Base-by-base conservation (phyloP, 2,797 vertebrate species). In the Poeciliopsis presidionis region DNA sequence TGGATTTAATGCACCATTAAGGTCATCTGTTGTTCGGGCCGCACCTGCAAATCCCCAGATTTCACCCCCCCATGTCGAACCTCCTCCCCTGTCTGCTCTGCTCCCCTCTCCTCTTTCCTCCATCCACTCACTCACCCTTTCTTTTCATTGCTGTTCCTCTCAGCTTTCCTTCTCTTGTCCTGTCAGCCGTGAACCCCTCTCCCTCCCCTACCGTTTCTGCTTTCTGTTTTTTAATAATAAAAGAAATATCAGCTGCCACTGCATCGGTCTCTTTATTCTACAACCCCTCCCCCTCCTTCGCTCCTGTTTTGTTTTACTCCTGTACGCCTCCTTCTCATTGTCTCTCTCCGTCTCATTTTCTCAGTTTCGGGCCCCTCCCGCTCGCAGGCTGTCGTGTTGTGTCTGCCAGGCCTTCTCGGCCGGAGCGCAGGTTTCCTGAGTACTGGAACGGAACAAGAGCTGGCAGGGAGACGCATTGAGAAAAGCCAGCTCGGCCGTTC, bases 1-100 rank as follows among this genome's bases (percentile, higher is more conserved):
- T 96, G 95, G 95, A 93, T 95, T 94, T 93, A 95, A 95, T 94
- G 91, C 90, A 91, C 91, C 91, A 92, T 93, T 94, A 93, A 95
- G 94, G 94, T 95, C 94, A 95, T 43, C 74, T 90, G 88, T 93
- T 95, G 92, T 95, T 95, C 93, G 93, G 86, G 77, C 91, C 93
- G 94, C 95, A 96, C 95, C 94, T 96, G 95, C 93, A 94, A 92
- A 87, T 81, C 85, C 79, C 84, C 77, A 36, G 80, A 87, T 86
- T 89, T 83, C 85, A 77, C 80, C 89, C 89, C 89, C 72, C 76
- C 75, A 79, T 1, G 45, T 76, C 84, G 88, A 81, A 86, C 84
- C 57, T 86, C 76, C 77, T 75, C 86, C 79, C 39, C 80, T 73
- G 83, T 90, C 89, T 86, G 81, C 82, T 88, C 84, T 73, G 59